Base-by-base conservation (phyloP, 2,888 invertebrate genomes). In the Oithona nana region DNA sequence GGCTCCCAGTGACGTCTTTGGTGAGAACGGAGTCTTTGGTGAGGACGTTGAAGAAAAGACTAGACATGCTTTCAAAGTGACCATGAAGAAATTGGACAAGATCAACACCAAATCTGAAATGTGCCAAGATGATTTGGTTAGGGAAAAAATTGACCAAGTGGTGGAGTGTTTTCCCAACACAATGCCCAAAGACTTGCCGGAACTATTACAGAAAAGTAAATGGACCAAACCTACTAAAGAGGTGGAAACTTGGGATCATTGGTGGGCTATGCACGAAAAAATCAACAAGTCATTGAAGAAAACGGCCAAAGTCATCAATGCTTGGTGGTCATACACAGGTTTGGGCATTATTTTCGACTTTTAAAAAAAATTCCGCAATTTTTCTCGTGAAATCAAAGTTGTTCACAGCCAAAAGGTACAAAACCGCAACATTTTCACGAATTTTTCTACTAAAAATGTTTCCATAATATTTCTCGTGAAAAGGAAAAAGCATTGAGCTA, bases 111-210 rank as follows among this genome's bases (percentile, higher is more conserved):
- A 39, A 20, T 29, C 54, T 6, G 28, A 26, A 1, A 30, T 22
- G 28, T 24, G 24, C 56, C 56, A 62, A 57, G 62, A 62, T 16
- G 54, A 62, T 56, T 29, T 62, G 29, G 31, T 48, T 20, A n/a
- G 54, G 6, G 62, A 54, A 6, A 52, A 28, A 61, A 20, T 61
- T 51, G 61, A 61, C 54, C 61, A 61, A 54, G 31, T 62, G n/a
- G 56, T 62, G 3, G 62, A 62, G 57, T 62, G 62, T 28, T 62
- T 62, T 28, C 62, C 62, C 26, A 26, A 62, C 56, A 62, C 62
- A 4, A 28, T 62, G 54, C 56, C 54, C n/a, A 62, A 62, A 8
- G 48, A 54, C 2, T 49, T 62, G 22, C 62, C 62, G 6, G 29
- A 57, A 3, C 59, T 50, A 13, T n/a, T 62, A 20, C 54, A 28